Base-by-base conservation (phyloP, 2,797 vertebrate genomes). In the Amniataba percoides region DNA sequence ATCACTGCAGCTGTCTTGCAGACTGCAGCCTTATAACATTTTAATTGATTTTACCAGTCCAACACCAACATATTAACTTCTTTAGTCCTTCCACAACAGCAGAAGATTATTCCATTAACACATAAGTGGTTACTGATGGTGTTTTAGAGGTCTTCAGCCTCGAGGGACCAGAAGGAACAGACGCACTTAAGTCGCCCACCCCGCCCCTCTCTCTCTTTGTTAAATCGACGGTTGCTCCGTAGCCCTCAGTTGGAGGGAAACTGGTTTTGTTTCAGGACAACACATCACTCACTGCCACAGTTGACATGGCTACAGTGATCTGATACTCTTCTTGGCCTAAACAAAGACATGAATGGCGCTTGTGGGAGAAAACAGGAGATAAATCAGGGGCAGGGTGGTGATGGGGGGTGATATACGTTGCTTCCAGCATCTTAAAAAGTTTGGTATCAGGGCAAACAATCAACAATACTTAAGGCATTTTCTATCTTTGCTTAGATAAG, bases 221-320 rank as follows among this genome's bases (percentile, higher is more conserved):
- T 66, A 72, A 71, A 74, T 61, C 58, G 65, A 34, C 23, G 1
- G 65, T 14, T 55, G 43, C 42, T 2, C 51, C 46, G 39, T 2
- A 45, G 71, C 53, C 42, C 81, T 85, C 56, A 46, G 77, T 69
- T 77, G 70, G 71, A 85, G 75, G 83, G 77, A 74, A 81, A 71
- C 60, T 68, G 75, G 57, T 83, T 77, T 36, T 75, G 81, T 91
- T 89, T 86, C 81, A 87, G 52, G 57, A 78, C 60, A 62, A 69
- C 45, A 36, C 56, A 86, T 88, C 84, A 75, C 65, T 89, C 81
- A 82, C 51, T 40, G 62, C 40, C 64, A 71, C 9, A 67, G 60
- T 21, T 65, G 81, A 86, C 63, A 49, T 42, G 74, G 61, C 69
- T 60, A 25, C 46, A 78, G 83, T 74, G 69, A 93, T 55, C 67